phyloP scores from a whole-genome alignment of 2,888 invertebrate genomes.

The Drosophila macrothrix region DNA sequence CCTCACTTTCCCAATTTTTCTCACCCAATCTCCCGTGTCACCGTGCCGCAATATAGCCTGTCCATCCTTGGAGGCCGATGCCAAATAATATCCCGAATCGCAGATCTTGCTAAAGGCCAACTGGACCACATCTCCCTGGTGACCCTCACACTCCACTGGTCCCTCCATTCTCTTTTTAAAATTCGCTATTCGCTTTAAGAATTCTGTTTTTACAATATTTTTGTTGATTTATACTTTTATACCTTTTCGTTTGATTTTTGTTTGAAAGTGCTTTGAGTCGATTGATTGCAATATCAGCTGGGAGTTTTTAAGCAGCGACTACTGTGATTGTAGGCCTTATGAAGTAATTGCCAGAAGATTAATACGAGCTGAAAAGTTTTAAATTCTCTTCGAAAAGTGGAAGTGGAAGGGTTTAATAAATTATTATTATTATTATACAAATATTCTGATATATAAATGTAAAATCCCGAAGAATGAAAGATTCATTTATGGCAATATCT shows the following conservation, averaged over 20 bases:
- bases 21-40: slow-evolving; percentile 98
- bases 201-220: not conserved
- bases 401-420: not conserved
- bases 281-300: not conserved
- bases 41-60: slow-evolving; percentile 97
- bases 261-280: not conserved
- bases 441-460: too few relatives aligned
- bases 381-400: too few relatives aligned
- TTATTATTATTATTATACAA: not conserved
- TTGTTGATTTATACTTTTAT: not conserved
- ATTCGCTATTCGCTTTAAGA: not conserved
- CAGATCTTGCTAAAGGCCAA: slow-evolving; percentile 51
- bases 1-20: slow-evolving; percentile 91
- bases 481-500: not conserved
- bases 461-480: not conserved
- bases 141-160: slow-evolving; percentile 43
- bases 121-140: slow-evolving; percentile 38
- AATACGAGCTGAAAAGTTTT: too few relatives aligned
- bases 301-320: not conserved
- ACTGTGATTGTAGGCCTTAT: not conserved
- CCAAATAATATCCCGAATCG: slow-evolving; percentile 49
- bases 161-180: not conserved
- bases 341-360: not conserved
- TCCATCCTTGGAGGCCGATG: slow-evolving; percentile 88
- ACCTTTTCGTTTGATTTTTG: not conserved